These are phyloP conservation scores for Chelon auratus DNA, from an alignment of 2,797 vertebrate species.

Conservation along the genomic window DNA sequence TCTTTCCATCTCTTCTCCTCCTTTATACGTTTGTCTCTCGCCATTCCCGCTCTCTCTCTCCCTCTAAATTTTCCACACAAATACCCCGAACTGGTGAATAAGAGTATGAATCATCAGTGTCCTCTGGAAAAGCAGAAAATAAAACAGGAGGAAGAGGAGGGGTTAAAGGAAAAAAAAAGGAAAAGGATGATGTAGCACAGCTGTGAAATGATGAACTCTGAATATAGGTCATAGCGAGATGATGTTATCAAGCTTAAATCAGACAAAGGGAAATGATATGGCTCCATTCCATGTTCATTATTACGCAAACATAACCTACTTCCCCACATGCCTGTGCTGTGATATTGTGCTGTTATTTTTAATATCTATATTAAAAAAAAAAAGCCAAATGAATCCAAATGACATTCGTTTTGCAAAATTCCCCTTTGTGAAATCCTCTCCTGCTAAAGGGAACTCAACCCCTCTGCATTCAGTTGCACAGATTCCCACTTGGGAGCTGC, in stretches of 20 bases:
- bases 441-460: background rate
- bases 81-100: constrained; percentile 69
- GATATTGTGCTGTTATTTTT: constrained; percentile 39
- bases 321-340: constrained; percentile 13
- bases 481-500: constrained; percentile 48
- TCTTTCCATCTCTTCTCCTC: constrained; percentile 20
- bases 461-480: constrained; percentile 12
- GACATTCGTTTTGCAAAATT: constrained; percentile 30
- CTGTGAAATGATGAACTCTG: constrained; percentile 63
- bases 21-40: constrained; percentile 46
- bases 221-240: constrained; percentile 74
- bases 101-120: constrained; percentile 66
- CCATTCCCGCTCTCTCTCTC: background rate
- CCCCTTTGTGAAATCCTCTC: background rate
- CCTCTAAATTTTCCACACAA: constrained; percentile 50
- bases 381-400: constrained; percentile 42
- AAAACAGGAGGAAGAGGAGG: background rate
- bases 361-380: constrained; percentile 31
- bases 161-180: background rate
- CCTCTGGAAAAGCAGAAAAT: constrained; percentile 34
- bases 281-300: constrained; percentile 61
- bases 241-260: constrained; percentile 74
- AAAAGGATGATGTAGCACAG: constrained; percentile 68
- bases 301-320: constrained; percentile 52
- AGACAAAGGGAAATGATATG: constrained; percentile 68